Evolutionary conservation across 2,113 vertebrate genomes (phyloP).

Genomic region (Burhinus oedicnemus): DNA sequence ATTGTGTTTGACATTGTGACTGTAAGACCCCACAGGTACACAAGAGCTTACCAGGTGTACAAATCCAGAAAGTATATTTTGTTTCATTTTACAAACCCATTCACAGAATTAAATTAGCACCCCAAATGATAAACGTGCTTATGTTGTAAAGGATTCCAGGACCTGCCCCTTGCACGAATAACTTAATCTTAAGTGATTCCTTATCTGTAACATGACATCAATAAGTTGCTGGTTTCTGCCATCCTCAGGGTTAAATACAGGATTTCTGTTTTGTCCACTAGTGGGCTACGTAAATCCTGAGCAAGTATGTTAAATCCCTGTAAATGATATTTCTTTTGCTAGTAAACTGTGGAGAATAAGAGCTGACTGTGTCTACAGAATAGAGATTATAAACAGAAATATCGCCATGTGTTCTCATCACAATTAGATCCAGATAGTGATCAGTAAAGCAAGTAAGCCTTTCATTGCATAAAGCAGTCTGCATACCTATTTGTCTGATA

Average conservation of each 20-base stretch:
- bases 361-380: neutral
- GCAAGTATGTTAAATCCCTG: neutral
- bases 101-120: neutral
- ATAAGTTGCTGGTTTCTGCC: neutral
- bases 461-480: neutral
- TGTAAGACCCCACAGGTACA: neutral
- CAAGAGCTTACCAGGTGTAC: neutral
- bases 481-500: rapidly evolving
- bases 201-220: neutral
- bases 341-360: neutral
- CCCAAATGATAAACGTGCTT: neutral
- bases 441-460: neutral
- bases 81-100: neutral
- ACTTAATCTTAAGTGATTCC: neutral
- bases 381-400: neutral
- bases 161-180: neutral
- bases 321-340: neutral
- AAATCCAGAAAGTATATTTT: neutral
- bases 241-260: neutral
- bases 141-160: neutral
- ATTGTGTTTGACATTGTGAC: neutral
- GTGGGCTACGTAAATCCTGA: neutral
- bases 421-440: neutral
- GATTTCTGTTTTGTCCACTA: neutral
- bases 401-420: neutral